Base-by-base conservation (phyloP, 2,888 invertebrate species). In the Calameuta pallipes region DNA sequence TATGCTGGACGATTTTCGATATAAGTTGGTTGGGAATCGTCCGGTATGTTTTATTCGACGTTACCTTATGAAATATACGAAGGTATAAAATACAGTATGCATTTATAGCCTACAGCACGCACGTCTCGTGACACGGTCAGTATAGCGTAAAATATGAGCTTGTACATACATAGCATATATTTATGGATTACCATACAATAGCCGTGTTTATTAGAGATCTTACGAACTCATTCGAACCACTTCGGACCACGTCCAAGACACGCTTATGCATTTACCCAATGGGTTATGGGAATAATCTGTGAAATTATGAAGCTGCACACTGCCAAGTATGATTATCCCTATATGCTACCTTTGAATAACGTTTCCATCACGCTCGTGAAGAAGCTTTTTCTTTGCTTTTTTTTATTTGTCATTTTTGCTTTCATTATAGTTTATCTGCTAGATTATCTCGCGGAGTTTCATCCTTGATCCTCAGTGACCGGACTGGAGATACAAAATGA, bases 111-210 rank as follows among this genome's bases (percentile, higher is more conserved):
- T 2, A 23, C 56, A 56, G 56, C 56, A 56, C 56, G 56, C 56
- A 56, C 56, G 56, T 56, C 56, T 56, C 56, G 56, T 56, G 56
- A 56, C 56, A 23, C 56, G 23, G 56, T 56, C 56, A 56, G 56
- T 23, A 56, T 56, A 77, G 69, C 41, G 68, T 34, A 68, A 36
- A 74, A 77, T 75, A 75, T 69, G 74, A 37, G 74, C 15, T 37
- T 69, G 78, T 31, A 33, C 68, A 75, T 73, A 70, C 75, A 34
- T 71, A n/a, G 83, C 76, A 82, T 84, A 85, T 85, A 87, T 87
- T 88, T 85, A 85, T 84, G 82, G 82, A 89, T 89, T 89, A 87
- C 83, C 89, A 89, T 88, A 89, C 89, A 89, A 89, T 89, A 86
- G 84, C 79, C 79, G 84, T 87, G 85, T 87, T 88, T 88, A 88